Conservation (phyloP, 2,888 invertebrate genomes). For the Microctonus brassicae region DNA sequence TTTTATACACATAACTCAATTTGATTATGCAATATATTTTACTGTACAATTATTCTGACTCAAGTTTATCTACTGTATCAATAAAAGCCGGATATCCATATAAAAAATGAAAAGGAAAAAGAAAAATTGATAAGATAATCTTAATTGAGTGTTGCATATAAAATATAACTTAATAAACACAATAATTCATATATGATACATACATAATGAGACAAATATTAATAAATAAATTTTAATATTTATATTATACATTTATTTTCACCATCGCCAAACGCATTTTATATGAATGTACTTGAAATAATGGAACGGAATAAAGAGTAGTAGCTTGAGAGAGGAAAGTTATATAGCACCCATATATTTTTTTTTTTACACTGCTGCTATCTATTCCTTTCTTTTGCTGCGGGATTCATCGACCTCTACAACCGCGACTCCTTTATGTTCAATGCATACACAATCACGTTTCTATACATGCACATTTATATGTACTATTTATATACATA, state of each 20-base stretch:
- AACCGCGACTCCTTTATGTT: slow-evolving; percentile 25
- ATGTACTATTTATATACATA: neutral
- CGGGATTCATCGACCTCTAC: slow-evolving; percentile 27
- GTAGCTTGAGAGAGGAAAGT: neutral
- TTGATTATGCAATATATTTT: slow-evolving; percentile 18
- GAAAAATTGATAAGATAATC: slow-evolving; percentile 12
- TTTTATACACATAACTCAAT: neutral
- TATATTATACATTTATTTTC: neutral
- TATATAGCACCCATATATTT: neutral
- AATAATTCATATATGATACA: no score
- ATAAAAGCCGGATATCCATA: no score
- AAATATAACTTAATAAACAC: no score
- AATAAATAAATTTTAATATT: neutral
- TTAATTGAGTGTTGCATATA: no score
- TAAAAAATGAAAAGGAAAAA: no score
- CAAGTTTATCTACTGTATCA: no score
- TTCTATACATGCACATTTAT: slow-evolving; percentile 11
- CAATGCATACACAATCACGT: neutral
- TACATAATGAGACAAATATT: no score
- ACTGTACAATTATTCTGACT: neutral
- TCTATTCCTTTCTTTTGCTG: neutral
- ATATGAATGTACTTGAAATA: neutral
- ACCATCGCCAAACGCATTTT: neutral
- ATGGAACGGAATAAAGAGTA: neutral
- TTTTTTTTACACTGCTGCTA: slow-evolving; percentile 14